Evolutionary conservation across 2,113 vertebrate species (phyloP).

Genomic region (Sula dactylatra): DNA sequence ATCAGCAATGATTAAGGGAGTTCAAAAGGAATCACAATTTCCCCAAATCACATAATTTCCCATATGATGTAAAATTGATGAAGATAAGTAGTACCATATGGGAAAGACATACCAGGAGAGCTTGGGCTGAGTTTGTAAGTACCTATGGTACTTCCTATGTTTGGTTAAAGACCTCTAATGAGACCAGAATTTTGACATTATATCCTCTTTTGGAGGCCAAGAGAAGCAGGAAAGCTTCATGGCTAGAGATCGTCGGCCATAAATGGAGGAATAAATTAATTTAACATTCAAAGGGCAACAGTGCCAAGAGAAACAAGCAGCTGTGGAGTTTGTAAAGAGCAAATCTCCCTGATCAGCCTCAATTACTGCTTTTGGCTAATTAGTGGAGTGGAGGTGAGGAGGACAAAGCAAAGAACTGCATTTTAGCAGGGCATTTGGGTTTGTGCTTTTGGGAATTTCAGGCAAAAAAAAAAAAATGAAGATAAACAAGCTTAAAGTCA

Average conservation of each 20-base stretch:
- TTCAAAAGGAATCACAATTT: background rate
- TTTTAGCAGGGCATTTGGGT: background rate
- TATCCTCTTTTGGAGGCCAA: background rate
- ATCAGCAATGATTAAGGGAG: background rate
- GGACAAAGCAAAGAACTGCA: background rate
- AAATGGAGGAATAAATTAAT: constrained; percentile 1
- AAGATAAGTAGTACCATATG: background rate
- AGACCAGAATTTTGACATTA: background rate
- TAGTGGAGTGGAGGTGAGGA: background rate
- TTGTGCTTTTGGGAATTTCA: background rate
- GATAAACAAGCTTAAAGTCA: background rate
- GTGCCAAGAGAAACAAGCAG: constrained; percentile 7
- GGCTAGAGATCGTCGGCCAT: background rate
- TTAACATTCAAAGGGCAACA: background rate
- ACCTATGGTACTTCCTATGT: background rate
- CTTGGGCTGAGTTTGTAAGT: constrained; percentile 1
- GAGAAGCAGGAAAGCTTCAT: background rate
- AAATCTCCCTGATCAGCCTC: background rate
- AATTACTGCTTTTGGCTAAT: background rate
- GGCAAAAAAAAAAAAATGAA: background rate
- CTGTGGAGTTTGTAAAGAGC: background rate
- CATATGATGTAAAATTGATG: background rate
- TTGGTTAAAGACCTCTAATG: constrained; percentile 7
- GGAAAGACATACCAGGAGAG: background rate
- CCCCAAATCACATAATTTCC: constrained; percentile 12